phyloP scores from a whole-genome alignment of 2,113 vertebrate species.

The Apteryx owenii region DNA sequence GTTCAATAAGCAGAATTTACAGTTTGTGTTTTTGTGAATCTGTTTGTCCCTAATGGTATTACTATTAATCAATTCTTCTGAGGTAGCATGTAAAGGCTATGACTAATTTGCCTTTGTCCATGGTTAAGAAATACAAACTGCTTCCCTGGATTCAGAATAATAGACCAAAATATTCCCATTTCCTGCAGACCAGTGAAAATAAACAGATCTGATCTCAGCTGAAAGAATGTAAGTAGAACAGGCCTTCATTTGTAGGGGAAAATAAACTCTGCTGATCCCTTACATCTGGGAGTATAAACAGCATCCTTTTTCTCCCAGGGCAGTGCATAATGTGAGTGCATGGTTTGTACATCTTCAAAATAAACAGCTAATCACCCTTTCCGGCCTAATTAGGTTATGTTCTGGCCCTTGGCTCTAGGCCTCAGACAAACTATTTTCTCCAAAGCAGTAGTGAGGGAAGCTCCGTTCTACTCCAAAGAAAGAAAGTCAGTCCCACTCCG shows the following conservation, averaged over 20 bases:
- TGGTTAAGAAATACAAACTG: constrained; percentile 40
- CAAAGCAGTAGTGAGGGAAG: neutral
- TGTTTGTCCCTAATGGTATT: neutral
- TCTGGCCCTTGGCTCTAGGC: constrained; percentile 35
- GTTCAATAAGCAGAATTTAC: neutral
- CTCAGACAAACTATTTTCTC: neutral
- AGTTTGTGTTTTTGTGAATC: neutral
- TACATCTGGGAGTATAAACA: constrained; percentile 46
- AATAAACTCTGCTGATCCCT: constrained; percentile 59
- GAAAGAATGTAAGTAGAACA: constrained; percentile 41
- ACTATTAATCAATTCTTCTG: neutral
- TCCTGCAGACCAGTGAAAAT: constrained; percentile 68
- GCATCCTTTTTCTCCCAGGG: constrained; percentile 40
- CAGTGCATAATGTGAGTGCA: constrained; percentile 8
- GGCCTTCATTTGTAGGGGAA: constrained; percentile 39
- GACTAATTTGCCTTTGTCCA: constrained; percentile 35
- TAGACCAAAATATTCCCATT: constrained; percentile 33
- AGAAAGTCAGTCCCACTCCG: neutral
- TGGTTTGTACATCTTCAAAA: constrained; percentile 56
- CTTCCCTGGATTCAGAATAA: constrained; percentile 15
- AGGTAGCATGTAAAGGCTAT: neutral
- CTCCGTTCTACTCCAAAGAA: neutral
- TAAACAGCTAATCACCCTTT: constrained; percentile 62
- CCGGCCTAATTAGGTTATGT: constrained; percentile 58
- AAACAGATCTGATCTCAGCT: constrained; percentile 47